phyloP scores from a whole-genome alignment of 2,797 vertebrate genomes.

The Nyctibius grandis region DNA sequence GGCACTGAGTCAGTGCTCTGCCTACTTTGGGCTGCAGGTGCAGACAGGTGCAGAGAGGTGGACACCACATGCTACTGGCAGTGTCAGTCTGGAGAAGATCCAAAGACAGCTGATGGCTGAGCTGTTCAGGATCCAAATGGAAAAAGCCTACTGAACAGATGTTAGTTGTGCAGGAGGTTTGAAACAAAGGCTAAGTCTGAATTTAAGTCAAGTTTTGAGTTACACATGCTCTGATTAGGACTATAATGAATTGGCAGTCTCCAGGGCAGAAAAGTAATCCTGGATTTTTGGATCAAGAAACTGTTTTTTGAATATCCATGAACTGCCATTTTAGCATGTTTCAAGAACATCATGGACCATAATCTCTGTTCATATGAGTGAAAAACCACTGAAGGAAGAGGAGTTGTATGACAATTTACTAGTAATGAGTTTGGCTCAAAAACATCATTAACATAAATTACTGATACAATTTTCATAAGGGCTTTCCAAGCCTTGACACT shows the following conservation, averaged over 20 bases:
- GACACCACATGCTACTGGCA: not conserved
- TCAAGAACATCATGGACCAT: not conserved
- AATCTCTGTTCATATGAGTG: not conserved
- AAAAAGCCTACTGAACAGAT: not conserved
- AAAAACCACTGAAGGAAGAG: not conserved
- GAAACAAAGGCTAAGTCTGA: not conserved
- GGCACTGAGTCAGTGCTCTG: not conserved
- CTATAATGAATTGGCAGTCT: not conserved
- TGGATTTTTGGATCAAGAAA: not conserved
- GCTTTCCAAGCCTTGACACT: not conserved
- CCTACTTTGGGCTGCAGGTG: not conserved
- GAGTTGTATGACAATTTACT: not conserved
- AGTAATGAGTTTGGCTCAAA: not conserved
- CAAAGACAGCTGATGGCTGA: not conserved
- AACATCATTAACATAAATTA: not conserved
- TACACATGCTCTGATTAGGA: not conserved
- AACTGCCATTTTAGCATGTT: not conserved
- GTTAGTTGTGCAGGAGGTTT: not conserved
- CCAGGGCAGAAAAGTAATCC: not conserved
- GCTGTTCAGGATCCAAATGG: not conserved
- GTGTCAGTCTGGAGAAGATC: not conserved
- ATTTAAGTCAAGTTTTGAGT: not conserved
- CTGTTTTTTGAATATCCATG: not conserved
- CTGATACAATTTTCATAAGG: not conserved
- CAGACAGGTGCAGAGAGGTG: not conserved